Evolutionary conservation across 2,797 vertebrate genomes (phyloP), one percentile per base, ranked within the genome.

Genomic region (Macrochelys suwanniensis): DNA sequence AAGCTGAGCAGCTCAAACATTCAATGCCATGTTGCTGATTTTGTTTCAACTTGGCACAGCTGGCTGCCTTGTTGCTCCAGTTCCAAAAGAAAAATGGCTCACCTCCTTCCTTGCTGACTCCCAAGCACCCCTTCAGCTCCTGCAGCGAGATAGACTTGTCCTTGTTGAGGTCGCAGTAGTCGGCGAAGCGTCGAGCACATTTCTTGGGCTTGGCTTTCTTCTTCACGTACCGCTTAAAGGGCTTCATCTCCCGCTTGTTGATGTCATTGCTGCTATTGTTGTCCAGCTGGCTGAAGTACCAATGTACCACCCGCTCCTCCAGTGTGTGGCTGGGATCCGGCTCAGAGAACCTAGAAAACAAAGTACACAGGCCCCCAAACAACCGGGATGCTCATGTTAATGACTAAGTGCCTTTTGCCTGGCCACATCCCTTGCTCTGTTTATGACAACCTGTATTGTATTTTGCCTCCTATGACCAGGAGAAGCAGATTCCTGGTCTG

Each of bases 201-300:
- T 99, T 99, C 98, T 99, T 99, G 97, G 99, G 99, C 96, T 99
- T 99, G 97, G 99, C 99, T 99, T 99, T 99, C 98, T 99, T 99
- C 98, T 99, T 99, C 92, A 99, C 98, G 0, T 99, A 99, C 93
- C 99, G 99, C 97, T 99, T 99, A 96, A 99, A 99, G 33, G 99
- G 99, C 96, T 99, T 99, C 93, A 99, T 98, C 96, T 99, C 99
- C 91, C 99, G 99, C 97, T 99, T 99, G 98, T 99, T 99, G 95
- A 99, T 99, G 97, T 99, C 99, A 0, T 98, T 98, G 98, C 99
- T 99, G 98, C 99, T 98, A 71, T 99, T 99, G 98, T 98, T 99
- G 93, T 99, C 99, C 98, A 99, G 98, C 98, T 99, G 99, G 96
- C 98, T 98, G 89, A 99, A 99, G 97, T 99, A 99, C 99, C 99